Evolutionary conservation across 2,888 invertebrate genomes (phyloP).

Genomic region (Masnerella sp.): DNA sequence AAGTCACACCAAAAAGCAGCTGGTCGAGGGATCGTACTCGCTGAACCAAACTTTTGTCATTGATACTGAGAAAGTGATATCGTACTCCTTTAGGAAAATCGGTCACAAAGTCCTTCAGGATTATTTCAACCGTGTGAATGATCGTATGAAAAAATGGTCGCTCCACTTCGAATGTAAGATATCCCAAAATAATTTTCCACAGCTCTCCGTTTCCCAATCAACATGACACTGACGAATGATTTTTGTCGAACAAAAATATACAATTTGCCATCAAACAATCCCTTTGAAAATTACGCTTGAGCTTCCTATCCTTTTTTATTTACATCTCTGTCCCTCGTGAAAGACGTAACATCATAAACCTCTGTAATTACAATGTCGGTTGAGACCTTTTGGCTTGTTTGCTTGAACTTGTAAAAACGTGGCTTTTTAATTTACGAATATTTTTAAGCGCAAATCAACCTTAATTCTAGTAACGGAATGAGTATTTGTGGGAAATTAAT

Average conservation of each 20-base stretch:
- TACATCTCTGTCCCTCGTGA: conserved; percentile 29
- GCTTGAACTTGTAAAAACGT: not conserved
- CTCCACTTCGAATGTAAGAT: no score
- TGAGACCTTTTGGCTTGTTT: conserved; percentile 7
- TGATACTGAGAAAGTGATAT: no score
- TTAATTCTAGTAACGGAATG: not conserved
- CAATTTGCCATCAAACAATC: conserved; percentile 40
- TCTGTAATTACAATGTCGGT: conserved; percentile 29
- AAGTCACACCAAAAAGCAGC: conserved; percentile 48
- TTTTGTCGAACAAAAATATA: conserved; percentile 37
- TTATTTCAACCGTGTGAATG: no score
- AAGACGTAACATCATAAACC: conserved; percentile 23
- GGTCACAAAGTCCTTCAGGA: no score
- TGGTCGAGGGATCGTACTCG: conserved; percentile 52
- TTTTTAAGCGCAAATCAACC: conserved; percentile 28
- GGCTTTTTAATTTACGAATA: conserved; percentile 44
- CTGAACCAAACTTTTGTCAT: no score
- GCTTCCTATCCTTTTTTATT: conserved; percentile 31
- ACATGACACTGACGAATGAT: conserved; percentile 13
- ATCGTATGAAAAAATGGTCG: no score
- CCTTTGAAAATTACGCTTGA: conserved; percentile 36
- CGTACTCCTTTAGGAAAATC: no score
- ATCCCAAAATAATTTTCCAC: no score
- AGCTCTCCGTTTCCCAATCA: no score
- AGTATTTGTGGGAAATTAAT: conserved; percentile 24